phyloP scores from a whole-genome alignment of 2,888 invertebrate genomes.

The Arrhopalites spinosus region DNA sequence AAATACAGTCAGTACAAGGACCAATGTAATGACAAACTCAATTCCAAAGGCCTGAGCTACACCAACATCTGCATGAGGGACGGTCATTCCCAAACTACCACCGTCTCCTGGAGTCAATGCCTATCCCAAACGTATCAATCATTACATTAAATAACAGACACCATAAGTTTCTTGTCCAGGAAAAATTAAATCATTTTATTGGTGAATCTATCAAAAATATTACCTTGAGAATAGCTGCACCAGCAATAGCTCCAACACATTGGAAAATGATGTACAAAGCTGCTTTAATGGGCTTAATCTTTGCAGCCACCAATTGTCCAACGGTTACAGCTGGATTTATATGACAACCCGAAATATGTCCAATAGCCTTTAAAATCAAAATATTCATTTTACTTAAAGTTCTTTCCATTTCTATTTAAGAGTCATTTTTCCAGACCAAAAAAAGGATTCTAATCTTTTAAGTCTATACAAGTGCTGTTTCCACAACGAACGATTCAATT shows the following conservation, averaged over 20 bases:
- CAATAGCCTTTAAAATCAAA: slow-evolving; percentile 47
- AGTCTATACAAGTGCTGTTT: no score
- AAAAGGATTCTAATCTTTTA: no score
- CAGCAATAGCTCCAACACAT: slow-evolving; percentile 76
- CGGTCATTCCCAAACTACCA: slow-evolving; percentile 71
- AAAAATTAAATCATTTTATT: no score
- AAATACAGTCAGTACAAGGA: slow-evolving; percentile 84
- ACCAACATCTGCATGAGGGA: slow-evolving; percentile 66
- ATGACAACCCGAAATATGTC: slow-evolving; percentile 51
- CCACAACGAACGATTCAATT: no score
- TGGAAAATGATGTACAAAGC: slow-evolving; percentile 82
- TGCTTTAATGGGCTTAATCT: slow-evolving; percentile 75
- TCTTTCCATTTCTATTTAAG: slow-evolving; percentile 9
- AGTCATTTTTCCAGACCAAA: no score
- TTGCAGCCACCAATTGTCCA: slow-evolving; percentile 77
- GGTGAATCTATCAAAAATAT: not conserved
- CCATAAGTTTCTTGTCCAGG: no score
- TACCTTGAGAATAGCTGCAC: slow-evolving; percentile 64
- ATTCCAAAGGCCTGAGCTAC: slow-evolving; percentile 79
- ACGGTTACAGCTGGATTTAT: slow-evolving; percentile 87
- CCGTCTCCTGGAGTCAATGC: slow-evolving; percentile 28
- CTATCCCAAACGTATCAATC: not conserved
- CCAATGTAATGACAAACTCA: slow-evolving; percentile 83
- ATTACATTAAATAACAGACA: not conserved
- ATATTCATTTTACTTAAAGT: not conserved